Conservation (phyloP, 1,140 invertebrate species). For the Microplitis demolitor region DNA sequence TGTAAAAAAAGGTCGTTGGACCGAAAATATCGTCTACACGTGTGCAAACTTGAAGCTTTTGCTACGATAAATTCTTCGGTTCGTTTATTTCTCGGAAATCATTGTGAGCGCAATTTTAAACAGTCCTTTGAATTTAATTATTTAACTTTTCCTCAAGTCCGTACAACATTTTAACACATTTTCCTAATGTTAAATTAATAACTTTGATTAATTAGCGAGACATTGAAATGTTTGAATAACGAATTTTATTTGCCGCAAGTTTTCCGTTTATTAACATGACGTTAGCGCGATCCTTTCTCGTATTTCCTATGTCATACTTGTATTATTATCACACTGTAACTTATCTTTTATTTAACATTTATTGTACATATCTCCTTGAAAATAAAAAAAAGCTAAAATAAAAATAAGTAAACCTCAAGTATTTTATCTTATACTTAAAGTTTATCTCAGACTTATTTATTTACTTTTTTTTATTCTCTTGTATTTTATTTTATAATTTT, state of each 20-base stretch:
- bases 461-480: neutral
- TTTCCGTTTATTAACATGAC: neutral
- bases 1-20: slow-evolving; percentile 46
- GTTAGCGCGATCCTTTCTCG: neutral
- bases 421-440: too few relatives aligned
- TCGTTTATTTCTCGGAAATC: slow-evolving; percentile 54
- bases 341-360: neutral
- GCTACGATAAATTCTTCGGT: slow-evolving; percentile 43
- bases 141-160: neutral
- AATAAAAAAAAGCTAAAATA: too few relatives aligned
- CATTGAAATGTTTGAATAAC: too few relatives aligned
- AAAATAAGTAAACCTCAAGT: too few relatives aligned
- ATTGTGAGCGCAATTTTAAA: slow-evolving; percentile 30
- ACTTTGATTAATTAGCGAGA: too few relatives aligned
- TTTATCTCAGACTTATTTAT: neutral
- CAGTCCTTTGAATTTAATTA: neutral
- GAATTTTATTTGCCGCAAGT: too few relatives aligned
- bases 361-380: neutral
- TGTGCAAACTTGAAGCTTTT: slow-evolving; percentile 32
- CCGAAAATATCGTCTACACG: slow-evolving; percentile 50
- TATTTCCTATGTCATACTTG: neutral
- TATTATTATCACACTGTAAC: neutral
- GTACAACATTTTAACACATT: too few relatives aligned
- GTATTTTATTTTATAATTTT: neutral
- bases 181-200: too few relatives aligned